These are phyloP conservation scores for Macrotis lagotis DNA, from an alignment of 2,113 vertebrate genomes.

Conservation along the genomic window DNA sequence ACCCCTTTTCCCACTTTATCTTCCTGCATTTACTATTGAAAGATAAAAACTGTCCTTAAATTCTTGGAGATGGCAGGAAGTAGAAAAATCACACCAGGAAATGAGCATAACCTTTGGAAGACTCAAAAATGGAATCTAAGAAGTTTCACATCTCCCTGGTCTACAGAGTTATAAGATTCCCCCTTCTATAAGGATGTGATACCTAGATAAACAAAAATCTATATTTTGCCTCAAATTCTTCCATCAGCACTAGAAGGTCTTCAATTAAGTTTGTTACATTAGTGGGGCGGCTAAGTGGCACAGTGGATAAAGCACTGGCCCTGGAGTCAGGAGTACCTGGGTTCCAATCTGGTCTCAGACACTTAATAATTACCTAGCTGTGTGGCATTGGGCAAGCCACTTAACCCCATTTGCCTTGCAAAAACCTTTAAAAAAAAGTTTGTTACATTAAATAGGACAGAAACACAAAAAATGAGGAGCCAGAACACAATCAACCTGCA, in stretches of 20 bases:
- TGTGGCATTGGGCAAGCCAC: too few relatives aligned
- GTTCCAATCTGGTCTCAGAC: too few relatives aligned
- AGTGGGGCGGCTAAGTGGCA: too few relatives aligned
- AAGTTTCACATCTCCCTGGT: slow-evolving; percentile 1
- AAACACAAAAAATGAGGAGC: background rate
- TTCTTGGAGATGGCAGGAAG: background rate
- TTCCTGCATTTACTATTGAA: slow-evolving; percentile 1
- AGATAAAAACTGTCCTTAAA: background rate
- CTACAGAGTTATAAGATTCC: background rate
- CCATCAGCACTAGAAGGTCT: background rate
- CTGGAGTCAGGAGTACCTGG: too few relatives aligned
- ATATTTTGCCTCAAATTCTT: background rate
- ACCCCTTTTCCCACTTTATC: background rate
- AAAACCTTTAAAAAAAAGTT: too few relatives aligned
- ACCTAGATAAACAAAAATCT: background rate
- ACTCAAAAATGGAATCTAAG: background rate
- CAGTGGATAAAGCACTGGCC: too few relatives aligned
- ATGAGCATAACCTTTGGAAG: background rate
- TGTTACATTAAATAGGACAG: background rate
- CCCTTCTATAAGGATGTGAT: background rate
- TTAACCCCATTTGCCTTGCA: too few relatives aligned
- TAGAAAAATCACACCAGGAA: background rate
- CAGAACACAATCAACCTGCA: background rate
- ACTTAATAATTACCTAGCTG: too few relatives aligned
- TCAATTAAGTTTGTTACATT: background rate